Base-by-base conservation (phyloP, 2,797 vertebrate genomes). In the Eupleurogrammus muticus region DNA sequence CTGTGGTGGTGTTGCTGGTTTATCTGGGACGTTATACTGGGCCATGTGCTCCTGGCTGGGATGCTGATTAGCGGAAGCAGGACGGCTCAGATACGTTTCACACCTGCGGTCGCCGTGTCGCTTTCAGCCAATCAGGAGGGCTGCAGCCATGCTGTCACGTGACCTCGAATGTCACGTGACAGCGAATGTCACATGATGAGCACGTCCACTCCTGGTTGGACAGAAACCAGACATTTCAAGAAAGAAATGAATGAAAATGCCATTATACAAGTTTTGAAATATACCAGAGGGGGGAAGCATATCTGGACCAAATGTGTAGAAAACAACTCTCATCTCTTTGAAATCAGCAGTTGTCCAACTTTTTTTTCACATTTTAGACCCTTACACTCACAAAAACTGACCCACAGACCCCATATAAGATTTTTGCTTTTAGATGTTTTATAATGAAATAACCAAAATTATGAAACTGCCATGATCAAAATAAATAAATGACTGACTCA, bases 61-160 rank as follows among this genome's bases (percentile, higher is more conserved):
- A 72, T 57, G 52, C 60, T 72, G 49, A 81, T 73, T 67, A 35
- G 2, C 72, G 59, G 62, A 77, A 52, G 60, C 49, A 59, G 19
- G 20, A 60, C 57, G 36, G 32, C 64, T 66, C 48, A 65, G 73
- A 77, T n/a, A 1, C 3, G 56, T 67, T 61, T 74, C 54, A 61
- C 73, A 63, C 44, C 17, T 73, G 60, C 50, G 42, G 17, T 49
- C 7, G 34, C 56, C 59, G 17, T 35, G 52, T 53, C 36, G 55
- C 40, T 56, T 67, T 65, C 20, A 75, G 58, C 49, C 65, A 69
- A 51, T 47, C 35, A 48, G 32, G 42, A 35, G 1, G 10, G 21
- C 38, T 56, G 57, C 52, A 58, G 58, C 61, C 48, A 63, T 20
- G 24, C 48, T 19, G 20, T 46, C 20, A 6, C 19, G 11, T 54